Conservation (phyloP, 2,888 invertebrate species). For the Eledona agricola region DNA sequence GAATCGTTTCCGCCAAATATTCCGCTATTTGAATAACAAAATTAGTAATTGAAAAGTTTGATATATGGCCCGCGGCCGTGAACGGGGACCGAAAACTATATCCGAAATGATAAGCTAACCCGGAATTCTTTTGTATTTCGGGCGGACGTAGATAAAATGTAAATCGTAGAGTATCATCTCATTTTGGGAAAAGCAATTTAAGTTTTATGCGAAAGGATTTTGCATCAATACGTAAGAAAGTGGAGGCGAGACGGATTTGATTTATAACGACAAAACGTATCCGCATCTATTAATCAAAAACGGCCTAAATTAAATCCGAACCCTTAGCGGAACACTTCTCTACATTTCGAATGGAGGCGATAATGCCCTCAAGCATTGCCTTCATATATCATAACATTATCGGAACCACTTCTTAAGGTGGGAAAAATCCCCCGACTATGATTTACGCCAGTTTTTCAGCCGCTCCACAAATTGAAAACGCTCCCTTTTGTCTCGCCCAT, state of each 20-base stretch:
- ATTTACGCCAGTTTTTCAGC: no score
- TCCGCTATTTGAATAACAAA: slow-evolving; percentile 33
- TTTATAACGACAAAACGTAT: slow-evolving; percentile 23
- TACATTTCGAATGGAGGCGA: no score
- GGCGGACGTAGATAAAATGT: slow-evolving; percentile 41
- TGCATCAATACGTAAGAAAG: slow-evolving; percentile 39
- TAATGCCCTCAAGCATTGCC: slow-evolving; percentile 1
- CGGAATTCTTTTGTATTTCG: slow-evolving; percentile 40
- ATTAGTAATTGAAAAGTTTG: slow-evolving; percentile 38
- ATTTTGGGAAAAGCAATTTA: slow-evolving; percentile 44
- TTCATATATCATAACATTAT: slow-evolving; percentile 6
- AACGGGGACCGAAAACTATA: slow-evolving; percentile 35
- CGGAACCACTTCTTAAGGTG: not conserved
- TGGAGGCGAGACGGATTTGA: slow-evolving; percentile 18
- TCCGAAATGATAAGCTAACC: slow-evolving; percentile 39
- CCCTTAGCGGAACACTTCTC: not conserved
- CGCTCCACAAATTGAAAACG: no score
- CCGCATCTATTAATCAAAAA: slow-evolving; percentile 14
- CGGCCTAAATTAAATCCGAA: slow-evolving; percentile 12
- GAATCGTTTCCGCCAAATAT: slow-evolving; percentile 27
- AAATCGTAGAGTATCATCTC: slow-evolving; percentile 44
- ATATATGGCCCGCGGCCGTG: slow-evolving; percentile 31
- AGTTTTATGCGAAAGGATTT: slow-evolving; percentile 42
- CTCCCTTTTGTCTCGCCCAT: not conserved
- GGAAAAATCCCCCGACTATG: no score